phyloP scores from a whole-genome alignment of 1,140 invertebrate genomes.

The Theocolax elegans region DNA sequence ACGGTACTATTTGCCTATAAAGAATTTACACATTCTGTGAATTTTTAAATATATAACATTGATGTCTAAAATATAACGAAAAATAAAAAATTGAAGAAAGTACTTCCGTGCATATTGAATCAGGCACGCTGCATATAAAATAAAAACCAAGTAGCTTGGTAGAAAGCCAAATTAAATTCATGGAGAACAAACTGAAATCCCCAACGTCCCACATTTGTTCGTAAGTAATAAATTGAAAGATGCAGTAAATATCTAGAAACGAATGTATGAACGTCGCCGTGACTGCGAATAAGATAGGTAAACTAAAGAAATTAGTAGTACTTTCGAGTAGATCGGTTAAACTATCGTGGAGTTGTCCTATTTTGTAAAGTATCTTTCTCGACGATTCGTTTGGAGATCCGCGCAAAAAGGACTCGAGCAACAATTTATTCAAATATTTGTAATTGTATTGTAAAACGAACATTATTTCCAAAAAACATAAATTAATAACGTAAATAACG shows the following conservation, averaged over 20 bases:
- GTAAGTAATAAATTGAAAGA: neutral
- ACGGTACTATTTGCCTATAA: slow-evolving; percentile 23
- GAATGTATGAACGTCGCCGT: neutral
- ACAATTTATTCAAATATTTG: neutral
- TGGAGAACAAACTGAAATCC: neutral
- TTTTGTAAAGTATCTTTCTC: neutral
- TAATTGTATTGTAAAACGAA: neutral
- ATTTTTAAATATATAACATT: neutral
- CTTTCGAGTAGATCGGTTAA: slow-evolving; percentile 3
- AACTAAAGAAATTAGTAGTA: neutral
- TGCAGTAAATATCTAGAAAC: neutral
- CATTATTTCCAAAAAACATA: slow-evolving; percentile 1
- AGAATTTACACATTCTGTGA: neutral
- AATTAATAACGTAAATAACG: neutral
- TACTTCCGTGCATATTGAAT: slow-evolving; percentile 12
- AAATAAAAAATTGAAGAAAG: neutral
- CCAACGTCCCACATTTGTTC: neutral
- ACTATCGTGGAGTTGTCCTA: neutral
- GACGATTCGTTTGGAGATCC: neutral
- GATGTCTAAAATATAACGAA: no score
- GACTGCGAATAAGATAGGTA: neutral
- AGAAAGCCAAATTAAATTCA: neutral
- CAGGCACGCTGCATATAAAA: slow-evolving; percentile 21
- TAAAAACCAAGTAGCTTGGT: slow-evolving; percentile 9
- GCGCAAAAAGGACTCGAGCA: neutral